A percentile compares a stretch with the other conserved stretches of the same genome.
phyloP scores from a whole-genome alignment of 2,113 vertebrate genomes.

The Pycnonotus jocosus region DNA sequence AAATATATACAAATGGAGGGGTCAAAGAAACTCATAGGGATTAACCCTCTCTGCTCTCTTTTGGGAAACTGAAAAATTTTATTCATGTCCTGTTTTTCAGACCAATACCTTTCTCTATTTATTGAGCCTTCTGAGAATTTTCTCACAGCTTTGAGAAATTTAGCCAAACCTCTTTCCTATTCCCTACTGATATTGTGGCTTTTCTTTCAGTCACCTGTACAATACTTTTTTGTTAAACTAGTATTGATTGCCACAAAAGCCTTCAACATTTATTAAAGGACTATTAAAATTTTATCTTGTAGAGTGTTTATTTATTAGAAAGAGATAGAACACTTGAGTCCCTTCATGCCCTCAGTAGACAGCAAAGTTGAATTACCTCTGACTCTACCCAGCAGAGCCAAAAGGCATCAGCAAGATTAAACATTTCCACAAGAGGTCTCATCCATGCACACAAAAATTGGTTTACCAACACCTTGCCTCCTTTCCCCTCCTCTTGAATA shows the following conservation, averaged over 20 bases:
- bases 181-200: neutral
- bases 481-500: neutral
- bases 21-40: slow-evolving; percentile 15
- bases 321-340: neutral
- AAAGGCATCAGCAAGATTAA: neutral
- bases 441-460: neutral
- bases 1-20: neutral
- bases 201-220: neutral
- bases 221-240: neutral
- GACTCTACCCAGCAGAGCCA: neutral
- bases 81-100: slow-evolving; percentile 24
- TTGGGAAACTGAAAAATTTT: neutral
- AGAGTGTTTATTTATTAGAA: neutral
- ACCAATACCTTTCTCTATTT: slow-evolving; percentile 4
- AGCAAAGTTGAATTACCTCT: neutral
- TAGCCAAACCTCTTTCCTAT: neutral
- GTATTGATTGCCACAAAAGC: neutral
- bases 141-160: slow-evolving; percentile 3
- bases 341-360: neutral
- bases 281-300: neutral
- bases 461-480: neutral
- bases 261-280: neutral
- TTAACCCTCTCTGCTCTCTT: slow-evolving; percentile 8
- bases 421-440: neutral
- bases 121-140: slow-evolving; percentile 16